Percentiles rank a stretch among this genome's conserved stretches.
phyloP scores from a whole-genome alignment of 2,888 invertebrate genomes.

The Drosophila yooni region DNA sequence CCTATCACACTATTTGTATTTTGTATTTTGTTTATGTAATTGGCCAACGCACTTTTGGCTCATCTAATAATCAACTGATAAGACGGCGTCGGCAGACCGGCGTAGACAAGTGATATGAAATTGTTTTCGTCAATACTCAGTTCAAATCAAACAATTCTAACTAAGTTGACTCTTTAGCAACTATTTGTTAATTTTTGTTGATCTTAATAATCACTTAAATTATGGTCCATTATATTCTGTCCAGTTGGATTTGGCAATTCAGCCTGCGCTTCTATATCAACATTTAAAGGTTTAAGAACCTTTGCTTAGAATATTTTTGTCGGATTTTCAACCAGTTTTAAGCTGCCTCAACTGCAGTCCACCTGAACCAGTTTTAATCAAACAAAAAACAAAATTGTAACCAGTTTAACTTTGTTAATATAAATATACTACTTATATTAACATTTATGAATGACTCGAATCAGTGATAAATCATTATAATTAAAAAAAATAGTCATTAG shows the following conservation, averaged over 20 bases:
- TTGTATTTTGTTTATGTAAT: conserved; percentile 51
- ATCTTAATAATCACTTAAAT: neutral
- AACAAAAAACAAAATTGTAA: neutral
- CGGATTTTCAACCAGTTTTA: neutral
- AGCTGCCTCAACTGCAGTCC: neutral
- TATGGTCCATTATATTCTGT: neutral
- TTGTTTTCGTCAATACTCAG: neutral
- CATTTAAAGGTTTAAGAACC: neutral
- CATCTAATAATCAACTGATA: conserved; percentile 3
- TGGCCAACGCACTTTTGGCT: conserved; percentile 15
- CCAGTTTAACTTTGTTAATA: neutral
- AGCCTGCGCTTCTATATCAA: neutral
- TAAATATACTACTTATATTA: neutral
- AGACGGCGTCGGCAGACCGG: neutral
- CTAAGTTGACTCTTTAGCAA: neutral
- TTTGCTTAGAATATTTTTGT: neutral
- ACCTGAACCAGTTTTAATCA: neutral
- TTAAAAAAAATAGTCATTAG: neutral
- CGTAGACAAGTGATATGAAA: conserved; percentile 7
- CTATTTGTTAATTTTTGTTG: neutral
- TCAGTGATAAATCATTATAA: neutral
- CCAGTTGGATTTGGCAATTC: neutral
- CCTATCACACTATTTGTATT: conserved; percentile 34
- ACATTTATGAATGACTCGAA: neutral
- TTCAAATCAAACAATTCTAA: neutral